Percentiles rank a stretch among this genome's conserved stretches.
Conservation (phyloP, 2,797 vertebrate genomes). For the Hippopotamyrus pictus region DNA sequence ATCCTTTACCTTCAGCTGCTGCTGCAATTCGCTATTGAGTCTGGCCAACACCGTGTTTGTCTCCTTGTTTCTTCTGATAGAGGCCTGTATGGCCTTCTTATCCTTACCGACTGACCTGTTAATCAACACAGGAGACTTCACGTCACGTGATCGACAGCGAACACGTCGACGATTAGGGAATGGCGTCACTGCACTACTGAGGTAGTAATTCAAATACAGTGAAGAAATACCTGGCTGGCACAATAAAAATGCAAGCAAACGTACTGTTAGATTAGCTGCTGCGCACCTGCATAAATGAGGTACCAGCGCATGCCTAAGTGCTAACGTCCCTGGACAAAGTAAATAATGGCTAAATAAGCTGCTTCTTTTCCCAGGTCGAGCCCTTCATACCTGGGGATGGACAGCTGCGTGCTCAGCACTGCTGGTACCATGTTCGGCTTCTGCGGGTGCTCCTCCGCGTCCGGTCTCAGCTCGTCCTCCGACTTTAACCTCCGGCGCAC, state of each 20-base stretch:
- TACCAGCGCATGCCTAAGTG: background rate
- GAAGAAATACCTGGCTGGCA: background rate
- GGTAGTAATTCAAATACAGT: background rate
- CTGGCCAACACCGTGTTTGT: slow-evolving; percentile 97
- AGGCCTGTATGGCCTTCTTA: slow-evolving; percentile 97
- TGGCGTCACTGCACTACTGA: background rate
- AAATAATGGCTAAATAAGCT: background rate
- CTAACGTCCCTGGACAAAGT: background rate
- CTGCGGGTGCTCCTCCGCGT: slow-evolving; percentile 83
- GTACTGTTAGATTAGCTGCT: background rate
- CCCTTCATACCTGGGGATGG: slow-evolving; percentile 78
- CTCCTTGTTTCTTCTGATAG: slow-evolving; percentile 98
- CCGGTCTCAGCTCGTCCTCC: slow-evolving; percentile 89
- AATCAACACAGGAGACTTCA: background rate
- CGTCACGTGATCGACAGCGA: background rate
- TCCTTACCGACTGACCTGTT: slow-evolving; percentile 92
- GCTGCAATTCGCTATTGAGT: slow-evolving; percentile 95
- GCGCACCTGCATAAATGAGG: background rate
- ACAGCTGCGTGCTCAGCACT: slow-evolving; percentile 84
- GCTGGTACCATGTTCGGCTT: slow-evolving; percentile 80
- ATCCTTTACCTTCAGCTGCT: slow-evolving; percentile 80
- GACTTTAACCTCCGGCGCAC: slow-evolving; percentile 93
- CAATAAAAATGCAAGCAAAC: background rate
- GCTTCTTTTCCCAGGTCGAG: background rate
- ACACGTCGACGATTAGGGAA: background rate